Evolutionary conservation across 2,113 vertebrate genomes (phyloP).

Genomic region (Anthoscopus minutus): DNA sequence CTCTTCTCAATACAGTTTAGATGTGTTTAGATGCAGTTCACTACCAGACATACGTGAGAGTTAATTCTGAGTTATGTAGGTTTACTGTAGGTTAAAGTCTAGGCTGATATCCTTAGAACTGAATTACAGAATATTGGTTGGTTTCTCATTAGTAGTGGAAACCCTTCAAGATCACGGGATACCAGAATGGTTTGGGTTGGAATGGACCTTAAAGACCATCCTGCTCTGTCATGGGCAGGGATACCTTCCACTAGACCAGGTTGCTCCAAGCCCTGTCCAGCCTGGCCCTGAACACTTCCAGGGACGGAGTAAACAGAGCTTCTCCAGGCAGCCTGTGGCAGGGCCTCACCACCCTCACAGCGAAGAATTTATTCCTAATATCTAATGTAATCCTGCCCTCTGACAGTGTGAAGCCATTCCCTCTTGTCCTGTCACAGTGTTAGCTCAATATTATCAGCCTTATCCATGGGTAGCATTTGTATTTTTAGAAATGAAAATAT

Average conservation of each 20-base stretch:
- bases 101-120: background rate
- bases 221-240: background rate
- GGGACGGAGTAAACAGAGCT: background rate
- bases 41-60: background rate
- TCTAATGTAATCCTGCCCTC: background rate
- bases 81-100: background rate
- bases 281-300: background rate
- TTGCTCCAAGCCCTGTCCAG: background rate
- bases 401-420: background rate
- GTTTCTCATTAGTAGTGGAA: background rate
- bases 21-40: background rate
- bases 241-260: fast-evolving
- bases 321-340: background rate
- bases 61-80: background rate
- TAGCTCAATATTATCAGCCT: background rate
- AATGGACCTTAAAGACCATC: background rate
- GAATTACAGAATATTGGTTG: background rate
- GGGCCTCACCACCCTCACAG: background rate
- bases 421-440: background rate
- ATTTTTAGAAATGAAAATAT: background rate
- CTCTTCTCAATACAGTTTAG: background rate
- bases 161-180: background rate
- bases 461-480: background rate
- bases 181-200: background rate
- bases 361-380: background rate